Percentiles rank a stretch among this genome's conserved stretches.
phyloP scores from a whole-genome alignment of 2,113 vertebrate species.

The Osmerus mordax region DNA sequence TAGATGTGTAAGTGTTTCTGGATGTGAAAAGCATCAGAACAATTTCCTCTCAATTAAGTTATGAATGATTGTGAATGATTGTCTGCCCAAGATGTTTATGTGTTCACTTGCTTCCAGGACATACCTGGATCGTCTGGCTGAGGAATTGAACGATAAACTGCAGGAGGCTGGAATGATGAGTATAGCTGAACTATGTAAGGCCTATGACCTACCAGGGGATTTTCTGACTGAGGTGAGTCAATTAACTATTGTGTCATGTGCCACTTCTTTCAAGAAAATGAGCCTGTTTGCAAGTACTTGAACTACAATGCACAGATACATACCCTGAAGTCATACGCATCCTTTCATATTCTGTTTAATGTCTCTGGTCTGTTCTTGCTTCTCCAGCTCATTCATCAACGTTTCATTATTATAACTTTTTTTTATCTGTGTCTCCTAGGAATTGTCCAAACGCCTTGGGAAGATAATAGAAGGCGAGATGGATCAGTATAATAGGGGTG shows the following conservation, averaged over 20 bases:
- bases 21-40: neutral
- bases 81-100: neutral
- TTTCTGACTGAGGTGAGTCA: constrained; percentile 85
- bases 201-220: constrained; percentile 89
- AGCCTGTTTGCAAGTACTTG: too few species aligned
- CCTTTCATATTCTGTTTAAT: too few species aligned
- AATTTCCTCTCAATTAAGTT: too few species aligned
- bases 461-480: constrained; percentile 86
- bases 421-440: constrained; percentile 62
- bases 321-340: too few species aligned
- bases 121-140: constrained; percentile 88
- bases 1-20: constrained; percentile 84
- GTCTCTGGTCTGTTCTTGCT: too few species aligned
- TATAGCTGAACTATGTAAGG: constrained; percentile 90
- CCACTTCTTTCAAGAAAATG: too few species aligned
- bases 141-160: constrained; percentile 95
- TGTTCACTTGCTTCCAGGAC: constrained; percentile 53
- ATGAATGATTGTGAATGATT: too few species aligned
- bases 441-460: constrained; percentile 81
- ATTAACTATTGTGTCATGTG: neutral
- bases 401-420: neutral
- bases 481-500: constrained; percentile 86
- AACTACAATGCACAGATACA: too few species aligned
- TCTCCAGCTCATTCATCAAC: too few species aligned
- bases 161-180: constrained; percentile 92